Percentiles rank a stretch among this genome's conserved stretches.
Evolutionary conservation across 2,888 invertebrate species (phyloP).

Genomic region (Tetragonula carbonaria): DNA sequence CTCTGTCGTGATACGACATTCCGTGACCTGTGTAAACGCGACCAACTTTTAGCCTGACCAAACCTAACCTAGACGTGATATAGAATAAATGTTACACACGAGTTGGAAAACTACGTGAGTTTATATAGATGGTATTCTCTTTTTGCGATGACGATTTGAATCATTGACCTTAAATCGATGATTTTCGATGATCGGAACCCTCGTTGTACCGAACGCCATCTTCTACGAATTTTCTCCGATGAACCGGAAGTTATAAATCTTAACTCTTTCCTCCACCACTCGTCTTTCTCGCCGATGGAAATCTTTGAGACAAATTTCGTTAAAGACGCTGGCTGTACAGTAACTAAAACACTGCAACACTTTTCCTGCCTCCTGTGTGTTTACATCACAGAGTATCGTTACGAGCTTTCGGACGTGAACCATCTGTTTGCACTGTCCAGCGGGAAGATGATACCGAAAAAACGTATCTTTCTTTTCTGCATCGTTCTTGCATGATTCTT

Average conservation of each 20-base stretch:
- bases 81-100: neutral
- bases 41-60: neutral
- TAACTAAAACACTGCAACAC: slow-evolving; percentile 54
- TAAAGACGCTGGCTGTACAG: neutral
- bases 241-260: slow-evolving; percentile 78
- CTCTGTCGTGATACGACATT: neutral
- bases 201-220: slow-evolving; percentile 56
- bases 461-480: slow-evolving; percentile 65
- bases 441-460: slow-evolving; percentile 67
- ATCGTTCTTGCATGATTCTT: neutral
- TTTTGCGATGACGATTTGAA: neutral
- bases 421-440: slow-evolving; percentile 74
- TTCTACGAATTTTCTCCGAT: slow-evolving; percentile 69
- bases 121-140: neutral
- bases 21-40: neutral
- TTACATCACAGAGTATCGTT: slow-evolving; percentile 79
- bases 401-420: slow-evolving; percentile 78
- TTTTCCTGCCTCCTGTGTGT: slow-evolving; percentile 69
- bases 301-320: slow-evolving; percentile 62
- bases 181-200: slow-evolving; percentile 10
- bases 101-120: neutral
- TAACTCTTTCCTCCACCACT: slow-evolving; percentile 71
- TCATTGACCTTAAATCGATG: slow-evolving; percentile 10
- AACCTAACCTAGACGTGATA: too few species aligned
- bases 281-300: slow-evolving; percentile 45